Conservation (phyloP, 2,888 invertebrate genomes). For the Acholoe squamosa region DNA sequence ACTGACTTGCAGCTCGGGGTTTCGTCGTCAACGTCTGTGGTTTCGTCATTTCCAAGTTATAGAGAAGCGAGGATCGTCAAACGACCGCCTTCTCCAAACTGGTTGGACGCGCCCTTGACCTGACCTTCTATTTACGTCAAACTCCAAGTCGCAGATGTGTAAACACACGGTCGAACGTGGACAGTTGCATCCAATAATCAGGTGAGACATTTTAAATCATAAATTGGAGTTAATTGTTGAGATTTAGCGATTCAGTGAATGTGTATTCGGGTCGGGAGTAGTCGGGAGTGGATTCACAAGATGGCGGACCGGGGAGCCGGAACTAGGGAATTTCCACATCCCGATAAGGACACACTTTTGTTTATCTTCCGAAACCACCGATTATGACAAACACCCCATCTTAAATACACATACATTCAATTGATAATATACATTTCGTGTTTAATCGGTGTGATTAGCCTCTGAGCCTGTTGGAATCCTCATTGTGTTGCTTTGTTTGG, state of each 20-base stretch:
- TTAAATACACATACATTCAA: too few species aligned
- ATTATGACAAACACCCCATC: too few species aligned
- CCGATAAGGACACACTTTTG: too few species aligned
- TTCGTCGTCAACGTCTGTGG: slow-evolving; percentile 14
- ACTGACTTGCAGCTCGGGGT: slow-evolving; percentile 43
- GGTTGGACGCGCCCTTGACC: slow-evolving; percentile 44
- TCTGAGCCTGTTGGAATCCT: too few species aligned
- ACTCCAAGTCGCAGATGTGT: slow-evolving; percentile 58
- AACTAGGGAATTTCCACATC: background rate
- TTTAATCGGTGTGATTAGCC: too few species aligned
- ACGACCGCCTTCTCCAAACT: slow-evolving; percentile 34
- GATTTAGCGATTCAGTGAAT: too few species aligned
- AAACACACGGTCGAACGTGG: slow-evolving; percentile 48
- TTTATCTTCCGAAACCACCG: too few species aligned
- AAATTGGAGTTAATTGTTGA: background rate
- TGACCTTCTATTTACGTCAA: slow-evolving; percentile 54
- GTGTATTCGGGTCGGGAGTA: too few species aligned
- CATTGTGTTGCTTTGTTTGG: too few species aligned
- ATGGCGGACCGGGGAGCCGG: background rate
- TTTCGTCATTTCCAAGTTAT: background rate
- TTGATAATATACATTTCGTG: too few species aligned
- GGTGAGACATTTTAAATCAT: slow-evolving; percentile 17
- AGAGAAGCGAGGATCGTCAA: background rate
- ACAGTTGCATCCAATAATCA: slow-evolving; percentile 33
- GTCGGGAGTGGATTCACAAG: too few species aligned